Conservation (phyloP, 2,888 invertebrate species). For the Plusia festucae region DNA sequence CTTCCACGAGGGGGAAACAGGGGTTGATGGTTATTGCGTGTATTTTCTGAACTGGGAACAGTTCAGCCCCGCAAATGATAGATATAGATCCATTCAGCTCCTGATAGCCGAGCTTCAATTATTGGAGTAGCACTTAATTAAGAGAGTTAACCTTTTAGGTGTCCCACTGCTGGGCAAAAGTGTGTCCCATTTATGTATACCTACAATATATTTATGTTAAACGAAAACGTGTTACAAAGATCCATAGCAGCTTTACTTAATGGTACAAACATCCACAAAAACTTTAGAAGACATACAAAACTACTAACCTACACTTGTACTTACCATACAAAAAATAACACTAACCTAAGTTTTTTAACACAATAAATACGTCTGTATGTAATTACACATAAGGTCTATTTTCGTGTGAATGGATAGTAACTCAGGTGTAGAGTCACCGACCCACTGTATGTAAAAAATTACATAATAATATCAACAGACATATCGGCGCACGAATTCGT, state of each 20-base stretch:
- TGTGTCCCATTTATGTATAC: too few species aligned
- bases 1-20: too few species aligned
- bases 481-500: slow-evolving; percentile 47
- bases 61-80: too few species aligned
- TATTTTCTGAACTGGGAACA: too few species aligned
- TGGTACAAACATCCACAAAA: slow-evolving; percentile 20
- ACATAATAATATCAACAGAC: slow-evolving; percentile 48
- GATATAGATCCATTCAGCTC: too few species aligned
- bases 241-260: slow-evolving; percentile 7
- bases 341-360: slow-evolving; percentile 1
- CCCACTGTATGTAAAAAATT: slow-evolving; percentile 38
- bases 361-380: background rate
- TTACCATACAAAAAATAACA: slow-evolving; percentile 22
- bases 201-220: too few species aligned
- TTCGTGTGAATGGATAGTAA: background rate
- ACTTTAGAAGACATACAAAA: slow-evolving; percentile 51
- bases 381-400: slow-evolving; percentile 7
- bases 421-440: slow-evolving; percentile 48
- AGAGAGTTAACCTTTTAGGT: too few species aligned
- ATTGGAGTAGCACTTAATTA: too few species aligned
- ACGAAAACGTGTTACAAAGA: background rate
- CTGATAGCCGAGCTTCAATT: too few species aligned
- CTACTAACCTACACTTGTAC: slow-evolving; percentile 55
- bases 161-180: too few species aligned
- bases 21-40: too few species aligned